Evolutionary conservation across 2,888 invertebrate species (phyloP).

Genomic region (Rosalia funebris): DNA sequence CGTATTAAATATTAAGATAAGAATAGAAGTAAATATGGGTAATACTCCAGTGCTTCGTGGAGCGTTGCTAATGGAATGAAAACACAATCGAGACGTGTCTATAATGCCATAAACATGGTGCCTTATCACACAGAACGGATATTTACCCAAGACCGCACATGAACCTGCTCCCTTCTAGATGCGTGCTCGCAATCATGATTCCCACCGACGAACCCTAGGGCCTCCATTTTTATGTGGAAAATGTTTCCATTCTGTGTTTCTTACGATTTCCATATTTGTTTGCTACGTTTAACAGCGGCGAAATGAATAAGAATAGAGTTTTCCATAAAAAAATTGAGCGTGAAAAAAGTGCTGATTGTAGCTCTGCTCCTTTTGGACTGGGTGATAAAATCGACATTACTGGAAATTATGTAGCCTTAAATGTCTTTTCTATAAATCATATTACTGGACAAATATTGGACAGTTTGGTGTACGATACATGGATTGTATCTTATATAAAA

Average conservation of each 20-base stretch:
- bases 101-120: conserved; percentile 51
- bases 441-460: too few relatives aligned
- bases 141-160: conserved; percentile 49
- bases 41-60: conserved; percentile 36
- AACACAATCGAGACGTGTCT: conserved; percentile 54
- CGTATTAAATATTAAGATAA: conserved; percentile 21
- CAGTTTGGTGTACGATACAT: too few relatives aligned
- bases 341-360: not conserved
- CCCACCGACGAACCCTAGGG: conserved; percentile 20
- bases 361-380: too few relatives aligned
- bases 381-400: too few relatives aligned
- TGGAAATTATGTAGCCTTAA: too few relatives aligned
- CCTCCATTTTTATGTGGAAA: conserved; percentile 17
- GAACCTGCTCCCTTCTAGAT: conserved; percentile 39
- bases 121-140: conserved; percentile 52
- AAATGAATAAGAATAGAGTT: not conserved
- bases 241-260: conserved; percentile 26
- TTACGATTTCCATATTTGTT: conserved; percentile 19
- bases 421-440: too few relatives aligned
- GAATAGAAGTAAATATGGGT: conserved; percentile 18
- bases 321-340: not conserved
- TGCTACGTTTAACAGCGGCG: conserved; percentile 9
- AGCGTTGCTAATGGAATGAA: conserved; percentile 54
- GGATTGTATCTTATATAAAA: too few relatives aligned
- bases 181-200: conserved; percentile 44